phyloP scores from a whole-genome alignment of 2,113 vertebrate genomes.

The Atractosteus spatula region DNA sequence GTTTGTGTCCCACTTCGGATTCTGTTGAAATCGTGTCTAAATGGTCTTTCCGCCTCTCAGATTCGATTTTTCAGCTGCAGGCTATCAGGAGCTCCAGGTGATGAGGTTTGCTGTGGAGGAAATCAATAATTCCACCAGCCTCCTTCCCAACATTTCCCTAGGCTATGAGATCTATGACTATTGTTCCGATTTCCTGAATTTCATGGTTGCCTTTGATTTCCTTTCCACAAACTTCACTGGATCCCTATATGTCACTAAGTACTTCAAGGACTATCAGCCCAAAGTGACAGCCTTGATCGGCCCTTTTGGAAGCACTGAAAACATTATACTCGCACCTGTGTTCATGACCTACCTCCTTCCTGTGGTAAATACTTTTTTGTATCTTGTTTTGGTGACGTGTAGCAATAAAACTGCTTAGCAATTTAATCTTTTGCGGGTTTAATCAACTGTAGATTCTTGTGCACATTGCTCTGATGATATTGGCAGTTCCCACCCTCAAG shows the following conservation, averaged over 20 bases:
- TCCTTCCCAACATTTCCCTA: conserved; percentile 56
- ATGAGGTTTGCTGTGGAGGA: conserved; percentile 51
- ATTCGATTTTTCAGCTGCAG: neutral
- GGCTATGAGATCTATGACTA: conserved; percentile 48
- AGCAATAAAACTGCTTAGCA: neutral
- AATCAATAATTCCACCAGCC: conserved; percentile 57
- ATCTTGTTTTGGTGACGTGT: too few relatives aligned
- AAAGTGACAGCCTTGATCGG: conserved; percentile 44
- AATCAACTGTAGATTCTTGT: too few relatives aligned
- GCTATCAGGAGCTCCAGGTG: conserved; percentile 49
- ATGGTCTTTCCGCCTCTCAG: neutral
- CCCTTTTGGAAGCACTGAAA: conserved; percentile 21
- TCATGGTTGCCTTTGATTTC: conserved; percentile 20
- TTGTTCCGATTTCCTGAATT: conserved; percentile 42
- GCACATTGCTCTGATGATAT: too few relatives aligned
- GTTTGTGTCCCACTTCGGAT: too few relatives aligned
- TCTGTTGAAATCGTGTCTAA: too few relatives aligned
- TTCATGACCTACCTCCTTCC: conserved; percentile 53
- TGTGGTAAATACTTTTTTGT: conserved; percentile 31
- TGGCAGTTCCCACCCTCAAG: too few relatives aligned
- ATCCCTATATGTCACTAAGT: neutral
- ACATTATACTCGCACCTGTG: conserved; percentile 29
- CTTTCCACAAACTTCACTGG: conserved; percentile 23
- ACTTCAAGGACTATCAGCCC: conserved; percentile 10
- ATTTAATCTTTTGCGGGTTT: too few relatives aligned